Conservation (phyloP, 2,888 invertebrate genomes). For the Bembecia ichneumoniformis region DNA sequence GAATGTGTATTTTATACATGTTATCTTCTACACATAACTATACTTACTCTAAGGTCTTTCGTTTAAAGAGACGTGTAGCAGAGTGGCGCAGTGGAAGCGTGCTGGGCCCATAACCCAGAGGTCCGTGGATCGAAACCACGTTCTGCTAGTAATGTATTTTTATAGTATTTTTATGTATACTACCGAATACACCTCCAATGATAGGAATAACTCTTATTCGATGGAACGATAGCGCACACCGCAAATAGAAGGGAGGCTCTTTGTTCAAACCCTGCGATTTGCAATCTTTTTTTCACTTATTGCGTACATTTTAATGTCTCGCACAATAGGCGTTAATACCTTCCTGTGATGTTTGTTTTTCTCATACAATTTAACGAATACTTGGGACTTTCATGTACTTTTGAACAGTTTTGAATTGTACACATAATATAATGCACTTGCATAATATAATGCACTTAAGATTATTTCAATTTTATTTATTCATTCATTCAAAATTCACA, state of each 20-base stretch:
- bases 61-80: slow-evolving; percentile 39
- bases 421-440: too few species aligned
- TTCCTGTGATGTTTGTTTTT: slow-evolving; percentile 17
- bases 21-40: too few species aligned
- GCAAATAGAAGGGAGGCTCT: slow-evolving; percentile 55
- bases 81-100: slow-evolving; percentile 83
- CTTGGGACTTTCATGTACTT: neutral
- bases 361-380: neutral
- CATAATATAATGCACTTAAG: too few species aligned
- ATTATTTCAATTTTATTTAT: too few species aligned
- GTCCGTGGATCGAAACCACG: slow-evolving; percentile 90
- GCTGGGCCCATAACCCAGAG: slow-evolving; percentile 86
- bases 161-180: too few species aligned
- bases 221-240: slow-evolving; percentile 53
- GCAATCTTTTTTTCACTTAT: slow-evolving; percentile 37
- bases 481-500: too few species aligned
- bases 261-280: slow-evolving; percentile 39
- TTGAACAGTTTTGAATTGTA: too few species aligned
- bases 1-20: too few species aligned
- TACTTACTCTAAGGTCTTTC: too few species aligned
- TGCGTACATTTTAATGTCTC: slow-evolving; percentile 48
- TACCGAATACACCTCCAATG: too few species aligned
- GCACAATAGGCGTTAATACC: slow-evolving; percentile 41
- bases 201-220: slow-evolving; percentile 13
- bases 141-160: slow-evolving; percentile 63